Conservation (phyloP, 2,888 invertebrate species). For the Eulithis testata region DNA sequence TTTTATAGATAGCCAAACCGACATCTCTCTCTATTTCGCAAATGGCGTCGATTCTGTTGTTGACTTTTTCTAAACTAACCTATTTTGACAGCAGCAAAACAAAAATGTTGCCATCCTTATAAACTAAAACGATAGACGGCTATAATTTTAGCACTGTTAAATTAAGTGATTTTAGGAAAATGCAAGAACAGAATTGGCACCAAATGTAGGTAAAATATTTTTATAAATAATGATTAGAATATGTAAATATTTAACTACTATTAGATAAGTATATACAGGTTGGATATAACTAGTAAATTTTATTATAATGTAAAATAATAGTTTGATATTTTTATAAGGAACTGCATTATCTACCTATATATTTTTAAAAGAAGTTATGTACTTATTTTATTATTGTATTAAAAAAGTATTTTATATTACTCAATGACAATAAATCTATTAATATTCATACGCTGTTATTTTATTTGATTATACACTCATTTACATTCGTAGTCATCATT, state of each 20-base stretch:
- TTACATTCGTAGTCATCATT: too few relatives aligned
- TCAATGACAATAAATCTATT: slow-evolving; percentile 44
- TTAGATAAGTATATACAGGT: not conserved
- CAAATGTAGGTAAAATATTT: not conserved
- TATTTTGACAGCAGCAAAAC: too few relatives aligned
- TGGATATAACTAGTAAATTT: not conserved
- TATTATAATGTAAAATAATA: too few relatives aligned
- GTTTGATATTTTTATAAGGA: too few relatives aligned
- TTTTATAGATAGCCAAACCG: not conserved
- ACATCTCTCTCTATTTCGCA: slow-evolving; percentile 6
- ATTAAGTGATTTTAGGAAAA: too few relatives aligned
- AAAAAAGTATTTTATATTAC: slow-evolving; percentile 26
- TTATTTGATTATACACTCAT: not conserved
- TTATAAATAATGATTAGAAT: not conserved
- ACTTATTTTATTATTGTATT: not conserved
- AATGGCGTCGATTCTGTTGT: too few relatives aligned
- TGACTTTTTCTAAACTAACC: too few relatives aligned
- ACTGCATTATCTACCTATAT: not conserved
- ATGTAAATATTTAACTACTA: not conserved
- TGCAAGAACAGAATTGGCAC: not conserved
- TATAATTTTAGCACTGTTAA: too few relatives aligned
- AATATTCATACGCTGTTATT: slow-evolving; percentile 10
- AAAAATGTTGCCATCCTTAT: too few relatives aligned
- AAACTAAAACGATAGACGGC: too few relatives aligned
- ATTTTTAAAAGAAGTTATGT: not conserved